Percentiles rank a stretch among this genome's conserved stretches.
Conservation (phyloP, 2,113 vertebrate genomes). For the Thalassoma bifasciatum region DNA sequence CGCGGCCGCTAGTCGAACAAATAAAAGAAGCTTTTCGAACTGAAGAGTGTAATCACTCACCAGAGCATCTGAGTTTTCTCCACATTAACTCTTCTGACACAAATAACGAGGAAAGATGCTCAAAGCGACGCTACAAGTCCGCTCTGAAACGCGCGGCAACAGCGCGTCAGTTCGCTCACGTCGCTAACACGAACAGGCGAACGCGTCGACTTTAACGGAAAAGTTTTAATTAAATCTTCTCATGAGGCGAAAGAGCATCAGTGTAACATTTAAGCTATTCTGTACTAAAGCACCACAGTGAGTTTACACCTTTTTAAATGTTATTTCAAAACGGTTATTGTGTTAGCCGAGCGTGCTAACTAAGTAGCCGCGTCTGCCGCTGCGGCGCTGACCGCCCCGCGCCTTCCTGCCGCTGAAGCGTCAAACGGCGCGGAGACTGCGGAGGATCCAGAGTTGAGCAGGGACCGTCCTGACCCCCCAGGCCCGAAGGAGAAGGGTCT, state of each 20-base stretch:
- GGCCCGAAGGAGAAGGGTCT: background rate
- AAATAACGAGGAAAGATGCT: no score
- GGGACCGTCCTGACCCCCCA: background rate
- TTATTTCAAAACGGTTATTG: background rate
- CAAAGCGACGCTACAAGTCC: no score
- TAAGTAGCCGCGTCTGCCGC: constrained; percentile 25
- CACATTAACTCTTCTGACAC: no score
- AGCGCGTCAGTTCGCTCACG: no score
- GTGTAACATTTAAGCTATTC: background rate
- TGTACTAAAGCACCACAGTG: background rate
- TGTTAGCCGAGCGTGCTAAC: constrained; percentile 38
- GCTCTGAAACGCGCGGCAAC: no score
- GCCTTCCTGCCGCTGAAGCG: constrained; percentile 18
- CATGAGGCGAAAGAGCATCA: accelerated
- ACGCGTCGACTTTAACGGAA: background rate
- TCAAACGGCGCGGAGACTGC: constrained; percentile 6
- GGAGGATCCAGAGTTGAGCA: constrained; percentile 11
- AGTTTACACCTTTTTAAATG: constrained; percentile 32
- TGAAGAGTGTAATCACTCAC: no score
- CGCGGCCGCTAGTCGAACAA: no score
- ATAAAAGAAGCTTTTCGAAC: no score
- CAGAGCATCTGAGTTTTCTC: no score
- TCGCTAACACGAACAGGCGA: background rate
- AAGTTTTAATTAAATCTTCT: background rate
- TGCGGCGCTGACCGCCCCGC: constrained; percentile 27